Base-by-base conservation (phyloP, 2,797 vertebrate species). In the Pseudochaenichthys georgianus region DNA sequence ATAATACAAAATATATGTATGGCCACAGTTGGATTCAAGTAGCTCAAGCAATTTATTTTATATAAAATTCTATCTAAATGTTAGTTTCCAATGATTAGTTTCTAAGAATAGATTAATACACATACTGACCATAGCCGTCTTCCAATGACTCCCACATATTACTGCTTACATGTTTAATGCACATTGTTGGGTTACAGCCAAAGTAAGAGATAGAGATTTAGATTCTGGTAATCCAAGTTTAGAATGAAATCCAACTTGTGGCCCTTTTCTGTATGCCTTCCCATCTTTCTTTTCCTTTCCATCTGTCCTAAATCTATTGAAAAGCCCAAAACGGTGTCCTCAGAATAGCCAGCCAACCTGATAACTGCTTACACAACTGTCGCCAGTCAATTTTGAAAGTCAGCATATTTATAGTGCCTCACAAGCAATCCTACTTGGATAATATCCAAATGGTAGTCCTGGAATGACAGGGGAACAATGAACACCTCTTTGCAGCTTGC, bases 351-450 rank as follows among this genome's bases (percentile, higher is more conserved):
- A 54, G 19, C 43, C 46, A n/a, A 54, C 61, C 60, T 78, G 59
- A 75, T 78, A 77, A 73, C 48, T 64, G 63, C 50, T 74, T 71
- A 62, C 59, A 75, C 78, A 80, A 78, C 69, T 77, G 38, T 78
- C 76, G 51, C 62, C 63, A 79, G 67, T 77, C 62, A 63, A 13
- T 74, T 23, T 48, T 59, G 73, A 55, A 74, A 84, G 72, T 79
- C 59, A 13, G 46, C 61, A 55, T 80, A 78, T 78, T 80, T 89
- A 83, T 84, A 82, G 60, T 68, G 48, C 76, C 58, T 87, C 60
- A 78, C 79, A 88, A 80, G 71, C 67, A 83, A 60, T 16, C 71
- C 83, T 70, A 64, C 70, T 75, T 80, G 79, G 78, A 77, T 21
- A 59, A 34, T 43, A 48, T 82, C 77, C 84, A 87, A 73, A 81